Evolutionary conservation across 2,797 vertebrate species (phyloP), one percentile per base, ranked within the genome.

Genomic region (Sebastes oblongus): DNA sequence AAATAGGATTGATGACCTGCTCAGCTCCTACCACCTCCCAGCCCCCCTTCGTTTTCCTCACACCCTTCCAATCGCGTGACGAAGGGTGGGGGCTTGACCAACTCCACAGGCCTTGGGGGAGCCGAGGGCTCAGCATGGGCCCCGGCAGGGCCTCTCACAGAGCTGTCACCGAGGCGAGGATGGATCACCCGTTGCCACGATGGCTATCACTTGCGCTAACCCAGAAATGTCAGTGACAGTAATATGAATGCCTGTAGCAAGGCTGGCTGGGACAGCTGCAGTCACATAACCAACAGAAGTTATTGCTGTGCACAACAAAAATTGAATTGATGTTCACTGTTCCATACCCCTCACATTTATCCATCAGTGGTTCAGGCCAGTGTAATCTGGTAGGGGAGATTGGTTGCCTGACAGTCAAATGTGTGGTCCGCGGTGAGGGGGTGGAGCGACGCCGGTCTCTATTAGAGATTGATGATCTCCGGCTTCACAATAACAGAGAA

Each of bases 1-100:
- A 95, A 94, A 93, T 84, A 94, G 91, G 93, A 96, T 95, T 94
- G 93, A 96, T 96, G 93, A 92, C 89, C 88, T 90, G 90, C 91
- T 66, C 46, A 8, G 46, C 62, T 60, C 77, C 22, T n/a, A 54
- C 18, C 66, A 36, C 55, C 68, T 24, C 60, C 77, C 79, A 18
- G 2, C 32, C 72, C 60, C 7, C 20, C 24, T 42, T 42, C 11
- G 2, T 29, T 66, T 66, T 50, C 34, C 59, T 72, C 69, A 18
- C 72, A 64, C 72, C 54, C 64, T 18, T 76, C 29, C 55, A 25
- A 18, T 65, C 18, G 16, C 18, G 29, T 76, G 76, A 77, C 16
- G 13, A 27, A 4, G 22, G 60, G 55, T 14, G 81, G 75, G 78
- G 78, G 61, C 30, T 66, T 66, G 61, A 75, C 62, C 24, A 1